Evolutionary conservation across 2,113 vertebrate genomes (phyloP).

Genomic region (Xenus cinereus): DNA sequence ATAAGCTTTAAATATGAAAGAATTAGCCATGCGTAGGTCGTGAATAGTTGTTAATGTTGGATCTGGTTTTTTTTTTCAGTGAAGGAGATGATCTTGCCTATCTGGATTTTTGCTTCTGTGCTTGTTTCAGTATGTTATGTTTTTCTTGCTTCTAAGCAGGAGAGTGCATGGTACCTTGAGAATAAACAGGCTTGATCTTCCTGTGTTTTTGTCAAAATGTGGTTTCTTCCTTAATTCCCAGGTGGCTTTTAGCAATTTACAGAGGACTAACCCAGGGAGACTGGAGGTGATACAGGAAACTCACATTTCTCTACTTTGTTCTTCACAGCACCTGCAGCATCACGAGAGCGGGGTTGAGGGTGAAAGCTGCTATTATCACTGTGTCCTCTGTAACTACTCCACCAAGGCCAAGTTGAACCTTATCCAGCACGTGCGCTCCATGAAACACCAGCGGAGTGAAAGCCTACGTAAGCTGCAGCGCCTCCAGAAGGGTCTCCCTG

Average conservation of each 20-base stretch:
- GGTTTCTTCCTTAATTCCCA: not conserved
- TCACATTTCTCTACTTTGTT: not conserved
- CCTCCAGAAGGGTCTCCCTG: slow-evolving; percentile 93
- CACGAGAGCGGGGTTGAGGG: slow-evolving; percentile 92
- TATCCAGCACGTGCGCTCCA: slow-evolving; percentile 96
- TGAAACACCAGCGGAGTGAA: slow-evolving; percentile 97
- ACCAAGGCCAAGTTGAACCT: slow-evolving; percentile 99
- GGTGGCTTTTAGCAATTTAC: not conserved
- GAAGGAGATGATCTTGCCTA: not conserved
- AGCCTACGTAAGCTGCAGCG: slow-evolving; percentile 95
- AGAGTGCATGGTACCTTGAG: not conserved
- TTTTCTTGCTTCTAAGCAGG: not conserved
- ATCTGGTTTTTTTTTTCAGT: not conserved
- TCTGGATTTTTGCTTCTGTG: not conserved
- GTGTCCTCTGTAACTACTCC: slow-evolving; percentile 94
- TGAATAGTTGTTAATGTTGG: not conserved
- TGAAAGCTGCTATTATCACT: slow-evolving; percentile 97
- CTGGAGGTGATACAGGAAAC: not conserved
- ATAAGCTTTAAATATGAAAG: not conserved
- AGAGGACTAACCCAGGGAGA: not conserved
- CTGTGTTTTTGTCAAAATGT: not conserved
- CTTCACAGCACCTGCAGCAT: slow-evolving; percentile 93
- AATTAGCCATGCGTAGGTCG: not conserved
- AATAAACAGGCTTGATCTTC: not conserved
- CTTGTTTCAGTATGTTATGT: not conserved